These are phyloP conservation scores for Exephanes ischioxanthus DNA, from an alignment of 2,888 invertebrate species.

Conservation along the genomic window DNA sequence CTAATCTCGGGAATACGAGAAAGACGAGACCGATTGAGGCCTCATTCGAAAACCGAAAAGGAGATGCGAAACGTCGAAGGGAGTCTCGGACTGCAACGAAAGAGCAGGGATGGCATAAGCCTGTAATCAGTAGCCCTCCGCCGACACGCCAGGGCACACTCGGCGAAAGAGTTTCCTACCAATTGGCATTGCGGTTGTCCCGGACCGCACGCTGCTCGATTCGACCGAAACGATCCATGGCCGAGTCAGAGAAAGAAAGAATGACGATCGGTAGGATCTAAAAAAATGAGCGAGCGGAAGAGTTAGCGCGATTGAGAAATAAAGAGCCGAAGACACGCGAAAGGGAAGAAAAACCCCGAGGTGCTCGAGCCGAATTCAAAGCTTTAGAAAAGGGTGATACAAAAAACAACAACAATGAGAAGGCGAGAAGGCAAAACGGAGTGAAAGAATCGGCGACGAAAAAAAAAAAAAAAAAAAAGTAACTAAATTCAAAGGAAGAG, in stretches of 20 bases:
- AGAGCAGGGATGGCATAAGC: constrained; percentile 11
- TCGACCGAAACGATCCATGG: background rate
- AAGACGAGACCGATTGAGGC: constrained; percentile 1
- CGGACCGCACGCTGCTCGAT: constrained; percentile 27
- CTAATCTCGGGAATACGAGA: constrained; percentile 10
- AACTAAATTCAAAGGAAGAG: background rate
- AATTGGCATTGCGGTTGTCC: constrained; percentile 2
- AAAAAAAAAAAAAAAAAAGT: background rate
- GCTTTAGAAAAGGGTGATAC: background rate
- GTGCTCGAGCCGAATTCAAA: background rate
- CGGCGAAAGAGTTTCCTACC: constrained; percentile 16
- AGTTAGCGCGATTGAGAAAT: background rate
- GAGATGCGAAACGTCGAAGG: background rate
- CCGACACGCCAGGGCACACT: constrained; percentile 39
- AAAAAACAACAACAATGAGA: background rate
- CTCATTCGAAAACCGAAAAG: constrained; percentile 17
- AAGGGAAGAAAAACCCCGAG: background rate
- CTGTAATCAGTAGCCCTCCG: constrained; percentile 45
- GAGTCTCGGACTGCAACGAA: constrained; percentile 1
- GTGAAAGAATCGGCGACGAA: background rate
- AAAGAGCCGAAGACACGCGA: background rate
- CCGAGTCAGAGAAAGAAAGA: background rate
- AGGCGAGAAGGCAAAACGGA: background rate
- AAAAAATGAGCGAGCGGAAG: constrained; percentile 1
- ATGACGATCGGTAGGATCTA: background rate